These are phyloP conservation scores for Microctonus aethiopoides DNA, from an alignment of 2,888 invertebrate species.

Conservation along the genomic window DNA sequence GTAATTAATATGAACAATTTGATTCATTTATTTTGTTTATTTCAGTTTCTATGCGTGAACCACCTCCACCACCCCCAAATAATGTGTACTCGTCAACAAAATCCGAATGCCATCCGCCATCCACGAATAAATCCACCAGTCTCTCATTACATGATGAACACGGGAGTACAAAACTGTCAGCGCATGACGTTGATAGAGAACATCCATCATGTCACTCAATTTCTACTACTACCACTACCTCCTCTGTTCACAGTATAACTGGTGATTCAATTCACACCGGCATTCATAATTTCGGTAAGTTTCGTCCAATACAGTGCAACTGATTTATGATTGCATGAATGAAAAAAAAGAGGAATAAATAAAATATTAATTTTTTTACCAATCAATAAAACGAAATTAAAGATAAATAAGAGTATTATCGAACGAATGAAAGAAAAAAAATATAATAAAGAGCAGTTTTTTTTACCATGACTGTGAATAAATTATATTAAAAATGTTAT, in stretches of 20 bases:
- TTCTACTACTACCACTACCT: slow-evolving; percentile 46
- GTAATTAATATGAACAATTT: not conserved
- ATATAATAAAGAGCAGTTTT: not conserved
- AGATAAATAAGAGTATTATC: not conserved
- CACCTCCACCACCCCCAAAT: not conserved
- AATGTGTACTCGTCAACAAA: not conserved
- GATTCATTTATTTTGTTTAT: not conserved
- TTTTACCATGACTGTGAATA: not conserved
- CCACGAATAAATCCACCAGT: slow-evolving; percentile 41
- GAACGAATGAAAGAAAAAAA: not conserved
- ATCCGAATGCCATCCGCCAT: not conserved
- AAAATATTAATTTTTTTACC: not conserved
- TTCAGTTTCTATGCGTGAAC: not conserved
- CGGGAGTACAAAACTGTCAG: not conserved
- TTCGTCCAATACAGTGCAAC: slow-evolving; percentile 66
- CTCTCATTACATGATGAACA: not conserved
- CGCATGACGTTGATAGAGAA: not conserved
- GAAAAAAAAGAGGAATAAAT: no score
- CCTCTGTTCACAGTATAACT: slow-evolving; percentile 12
- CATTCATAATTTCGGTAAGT: slow-evolving; percentile 75
- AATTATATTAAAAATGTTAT: slow-evolving; percentile 39
- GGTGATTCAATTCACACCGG: slow-evolving; percentile 74
- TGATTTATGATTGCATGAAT: slow-evolving; percentile 46
- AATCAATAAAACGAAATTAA: not conserved
- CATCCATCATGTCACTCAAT: not conserved